Conservation (phyloP, 2,797 vertebrate genomes). For the Siniperca undulata region DNA sequence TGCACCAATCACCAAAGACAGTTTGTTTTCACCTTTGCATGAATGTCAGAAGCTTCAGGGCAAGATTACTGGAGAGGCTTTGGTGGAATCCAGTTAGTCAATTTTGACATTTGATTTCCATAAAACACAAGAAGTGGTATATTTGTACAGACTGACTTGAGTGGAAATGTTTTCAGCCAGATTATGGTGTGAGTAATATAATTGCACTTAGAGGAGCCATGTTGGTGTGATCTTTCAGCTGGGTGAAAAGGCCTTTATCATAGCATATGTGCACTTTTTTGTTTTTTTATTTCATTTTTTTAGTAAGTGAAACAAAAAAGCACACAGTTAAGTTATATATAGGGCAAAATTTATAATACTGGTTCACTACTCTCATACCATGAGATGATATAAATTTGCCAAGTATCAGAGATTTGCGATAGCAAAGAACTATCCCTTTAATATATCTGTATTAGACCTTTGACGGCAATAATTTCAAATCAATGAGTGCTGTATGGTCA, state of each 20-base stretch:
- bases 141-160: slow-evolving; percentile 42
- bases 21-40: slow-evolving; percentile 72
- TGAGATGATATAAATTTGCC: not conserved
- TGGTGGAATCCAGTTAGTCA: slow-evolving; percentile 67
- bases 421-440: not conserved
- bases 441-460: not conserved
- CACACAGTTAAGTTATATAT: not conserved
- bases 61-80: slow-evolving; percentile 72
- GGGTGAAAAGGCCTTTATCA: not conserved
- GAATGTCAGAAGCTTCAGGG: slow-evolving; percentile 78
- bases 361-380: not conserved
- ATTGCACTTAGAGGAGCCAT: not conserved
- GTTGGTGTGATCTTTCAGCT: not conserved
- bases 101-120: slow-evolving; percentile 79
- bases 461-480: not conserved
- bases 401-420: not conserved
- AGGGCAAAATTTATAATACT: not conserved
- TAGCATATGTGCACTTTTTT: not conserved
- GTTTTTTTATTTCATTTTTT: not conserved
- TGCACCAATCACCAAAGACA: slow-evolving; percentile 67
- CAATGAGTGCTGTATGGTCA: not conserved
- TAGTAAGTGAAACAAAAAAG: not conserved
- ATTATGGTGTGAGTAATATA: slow-evolving; percentile 20
- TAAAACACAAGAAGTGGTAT: slow-evolving; percentile 63
- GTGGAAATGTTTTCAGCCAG: slow-evolving; percentile 23